Conservation (phyloP, 2,113 vertebrate species). For the Prunella himalayana region DNA sequence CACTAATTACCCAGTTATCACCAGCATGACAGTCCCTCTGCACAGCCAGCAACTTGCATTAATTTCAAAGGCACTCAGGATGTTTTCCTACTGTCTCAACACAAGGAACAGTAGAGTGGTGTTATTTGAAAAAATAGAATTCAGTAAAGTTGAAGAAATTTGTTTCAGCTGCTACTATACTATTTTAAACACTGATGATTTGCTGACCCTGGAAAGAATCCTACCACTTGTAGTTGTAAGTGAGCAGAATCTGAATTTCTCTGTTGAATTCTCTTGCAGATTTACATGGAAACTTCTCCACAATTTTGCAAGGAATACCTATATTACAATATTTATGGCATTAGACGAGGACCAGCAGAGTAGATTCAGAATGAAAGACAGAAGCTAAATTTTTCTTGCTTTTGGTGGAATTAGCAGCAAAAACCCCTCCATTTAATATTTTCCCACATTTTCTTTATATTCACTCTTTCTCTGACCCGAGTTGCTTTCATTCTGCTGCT, state of each 20-base stretch:
- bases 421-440: not conserved
- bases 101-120: not conserved
- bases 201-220: not conserved
- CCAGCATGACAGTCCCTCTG: not conserved
- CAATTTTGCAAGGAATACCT: not conserved
- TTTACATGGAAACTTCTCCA: not conserved
- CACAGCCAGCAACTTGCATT: not conserved
- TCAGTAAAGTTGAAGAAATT: not conserved
- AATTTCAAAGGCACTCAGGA: not conserved
- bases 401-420: not conserved
- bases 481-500: not conserved
- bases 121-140: not conserved
- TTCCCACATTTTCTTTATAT: not conserved
- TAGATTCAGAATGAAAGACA: not conserved
- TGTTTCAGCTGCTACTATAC: not conserved
- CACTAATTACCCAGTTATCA: not conserved
- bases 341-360: not conserved
- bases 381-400: not conserved
- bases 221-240: not conserved
- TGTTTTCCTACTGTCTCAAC: not conserved
- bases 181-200: not conserved
- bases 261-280: not conserved
- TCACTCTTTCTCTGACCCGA: not conserved
- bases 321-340: rapidly evolving
- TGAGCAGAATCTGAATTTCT: not conserved